Percentiles rank a stretch among this genome's conserved stretches.
Conservation (phyloP, 2,888 invertebrate genomes). For the Cancer borealis region DNA sequence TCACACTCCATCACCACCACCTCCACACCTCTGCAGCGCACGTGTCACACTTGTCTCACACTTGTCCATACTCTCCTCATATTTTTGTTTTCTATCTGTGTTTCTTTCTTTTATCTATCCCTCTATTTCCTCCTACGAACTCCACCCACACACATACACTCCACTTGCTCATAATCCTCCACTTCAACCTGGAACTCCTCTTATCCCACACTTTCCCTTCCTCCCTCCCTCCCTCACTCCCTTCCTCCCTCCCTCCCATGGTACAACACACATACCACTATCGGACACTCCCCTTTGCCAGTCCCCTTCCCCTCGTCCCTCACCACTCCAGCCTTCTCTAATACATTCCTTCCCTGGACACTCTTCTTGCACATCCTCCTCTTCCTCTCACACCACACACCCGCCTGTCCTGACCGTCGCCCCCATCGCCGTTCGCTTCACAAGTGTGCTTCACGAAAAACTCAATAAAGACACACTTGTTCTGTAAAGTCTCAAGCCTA, state of each 20-base stretch:
- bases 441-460: not conserved
- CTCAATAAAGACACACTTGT: not conserved
- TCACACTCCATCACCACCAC: not conserved
- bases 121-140: not conserved
- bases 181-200: not conserved
- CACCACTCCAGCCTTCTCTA: not conserved
- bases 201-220: not conserved
- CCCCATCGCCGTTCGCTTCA: not conserved
- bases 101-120: not conserved
- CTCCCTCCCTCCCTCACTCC: not conserved
- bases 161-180: not conserved
- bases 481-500: slow-evolving; percentile 30
- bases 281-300: too few species aligned
- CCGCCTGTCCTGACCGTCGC: not conserved
- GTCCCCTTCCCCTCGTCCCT: too few species aligned
- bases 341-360: too few species aligned
- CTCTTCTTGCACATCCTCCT: too few species aligned
- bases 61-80: not conserved
- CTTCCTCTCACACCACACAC: too few species aligned
- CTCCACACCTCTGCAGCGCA: not conserved
- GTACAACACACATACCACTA: not conserved
- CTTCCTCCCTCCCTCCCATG: not conserved
- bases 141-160: not conserved
- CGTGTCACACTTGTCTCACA: not conserved
- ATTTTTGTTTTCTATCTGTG: not conserved